Base-by-base conservation (phyloP, 2,113 vertebrate genomes). In the Nothobranchius furzeri region DNA sequence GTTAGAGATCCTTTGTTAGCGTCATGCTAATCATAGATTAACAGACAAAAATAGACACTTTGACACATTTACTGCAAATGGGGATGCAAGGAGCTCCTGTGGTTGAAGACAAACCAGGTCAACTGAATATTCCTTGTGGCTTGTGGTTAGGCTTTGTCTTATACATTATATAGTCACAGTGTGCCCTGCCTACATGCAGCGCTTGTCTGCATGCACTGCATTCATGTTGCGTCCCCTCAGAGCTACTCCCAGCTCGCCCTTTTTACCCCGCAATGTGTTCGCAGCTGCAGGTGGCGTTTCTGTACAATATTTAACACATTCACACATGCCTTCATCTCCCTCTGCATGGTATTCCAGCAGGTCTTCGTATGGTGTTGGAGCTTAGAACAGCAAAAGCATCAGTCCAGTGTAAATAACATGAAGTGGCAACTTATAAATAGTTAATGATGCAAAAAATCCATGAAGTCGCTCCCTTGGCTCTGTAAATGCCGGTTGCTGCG, bases 351-450 rank as follows among this genome's bases (percentile, higher is more conserved):
- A 2, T 84, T 63, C 90, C 90, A 89, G 89, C 81, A 88, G 82
- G 78, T 57, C 70, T 74, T 87, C 82, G 90, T 79, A 84, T 88
- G 82, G 75, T 85, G 87, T 91, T 91, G 90, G 85, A 90, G 92
- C 89, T 93, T 84, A 88, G 92, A 90, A 88, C 93, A 92, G 88
- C 92, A 89, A 90, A 88, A 89, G 88, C 89, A 91, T 91, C 94
- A 93, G 90, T 94, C 92, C 92, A 91, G 91, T 94, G 94, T 94
- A 95, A 96, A 94, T 95, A 95, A 96, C 93, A 89, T 88, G 92
- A 94, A 94, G 93, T 95, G 95, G 94, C 94, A 95, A 94, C 93
- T 92, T 91, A 95, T 95, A 94, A 95, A 96, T 95, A 94, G 86
- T 94, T 95, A 93, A 95, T 93, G 93, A 92, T 88, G 91, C 91